Percentiles rank a stretch among this genome's conserved stretches.
These are phyloP conservation scores for Zapus hudsonius DNA, from an alignment of 2,113 vertebrate species.

Conservation along the genomic window DNA sequence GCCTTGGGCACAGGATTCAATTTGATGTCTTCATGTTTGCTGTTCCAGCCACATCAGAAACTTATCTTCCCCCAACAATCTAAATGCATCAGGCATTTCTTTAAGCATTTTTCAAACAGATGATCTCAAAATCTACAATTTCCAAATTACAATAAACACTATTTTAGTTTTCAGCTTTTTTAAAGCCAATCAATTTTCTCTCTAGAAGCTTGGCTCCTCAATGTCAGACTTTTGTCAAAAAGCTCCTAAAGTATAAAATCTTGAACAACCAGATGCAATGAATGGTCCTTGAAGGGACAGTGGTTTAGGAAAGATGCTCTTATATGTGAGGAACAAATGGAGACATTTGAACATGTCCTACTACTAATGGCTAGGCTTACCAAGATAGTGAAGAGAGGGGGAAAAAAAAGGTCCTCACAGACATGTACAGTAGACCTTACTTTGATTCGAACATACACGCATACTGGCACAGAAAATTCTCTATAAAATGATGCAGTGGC, in stretches of 20 bases:
- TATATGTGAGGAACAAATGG: not conserved
- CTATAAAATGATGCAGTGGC: not conserved
- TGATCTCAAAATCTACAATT: constrained; percentile 40
- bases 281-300: not conserved
- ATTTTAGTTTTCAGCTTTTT: not conserved
- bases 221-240: not conserved
- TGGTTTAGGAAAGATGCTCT: constrained; percentile 1
- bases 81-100: not conserved
- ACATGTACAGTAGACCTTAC: not conserved
- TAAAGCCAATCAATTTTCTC: not conserved
- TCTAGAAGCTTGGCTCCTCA: not conserved
- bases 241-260: not conserved
- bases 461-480: not conserved
- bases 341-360: not conserved
- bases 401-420: not conserved
- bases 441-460: not conserved
- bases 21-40: not conserved
- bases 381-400: not conserved
- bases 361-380: not conserved
- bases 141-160: not conserved
- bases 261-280: not conserved
- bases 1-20: not conserved
- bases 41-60: not conserved
- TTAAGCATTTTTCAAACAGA: constrained; percentile 36
- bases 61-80: not conserved